A percentile compares a stretch with the other conserved stretches of the same genome.
phyloP scores from a whole-genome alignment of 2,797 vertebrate species.

The Neostethus bicornis region DNA sequence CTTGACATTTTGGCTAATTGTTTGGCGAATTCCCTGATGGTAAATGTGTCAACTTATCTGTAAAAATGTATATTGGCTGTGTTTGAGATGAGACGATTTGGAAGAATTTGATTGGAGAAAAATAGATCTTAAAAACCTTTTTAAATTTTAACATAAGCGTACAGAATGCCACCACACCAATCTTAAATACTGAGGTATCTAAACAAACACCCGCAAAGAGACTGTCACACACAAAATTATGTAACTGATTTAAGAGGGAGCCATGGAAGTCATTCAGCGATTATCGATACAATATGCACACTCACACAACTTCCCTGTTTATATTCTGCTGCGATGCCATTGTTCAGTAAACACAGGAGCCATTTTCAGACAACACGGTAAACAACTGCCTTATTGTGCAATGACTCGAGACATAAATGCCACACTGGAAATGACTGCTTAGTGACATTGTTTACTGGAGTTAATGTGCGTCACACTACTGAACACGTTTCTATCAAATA shows the following conservation, averaged over 20 bases:
- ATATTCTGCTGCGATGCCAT: conserved; percentile 17
- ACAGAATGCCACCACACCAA: conserved; percentile 37
- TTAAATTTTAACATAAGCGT: too few species aligned
- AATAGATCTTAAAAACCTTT: conserved; percentile 64
- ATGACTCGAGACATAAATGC: conserved; percentile 46
- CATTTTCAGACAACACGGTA: conserved; percentile 16
- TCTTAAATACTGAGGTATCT: conserved; percentile 64
- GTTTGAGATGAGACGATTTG: conserved; percentile 46
- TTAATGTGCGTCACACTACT: conserved; percentile 36
- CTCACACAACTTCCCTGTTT: background rate
- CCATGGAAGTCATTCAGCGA: background rate
- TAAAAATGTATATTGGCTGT: conserved; percentile 10
- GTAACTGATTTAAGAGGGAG: conserved; percentile 1
- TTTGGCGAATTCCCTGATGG: conserved; percentile 30
- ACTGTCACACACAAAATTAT: conserved; percentile 18
- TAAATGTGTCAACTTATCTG: conserved; percentile 11
- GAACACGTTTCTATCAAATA: conserved; percentile 27
- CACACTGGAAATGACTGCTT: conserved; percentile 47
- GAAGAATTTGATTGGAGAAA: conserved; percentile 55
- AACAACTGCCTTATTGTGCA: conserved; percentile 39
- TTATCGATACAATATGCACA: conserved; percentile 14
- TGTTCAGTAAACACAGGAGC: conserved; percentile 38
- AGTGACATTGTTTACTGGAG: conserved; percentile 42
- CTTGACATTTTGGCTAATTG: conserved; percentile 62
- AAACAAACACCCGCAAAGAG: conserved; percentile 52